phyloP scores from a whole-genome alignment of 2,113 vertebrate species.

The Semicossyphus pulcher region DNA sequence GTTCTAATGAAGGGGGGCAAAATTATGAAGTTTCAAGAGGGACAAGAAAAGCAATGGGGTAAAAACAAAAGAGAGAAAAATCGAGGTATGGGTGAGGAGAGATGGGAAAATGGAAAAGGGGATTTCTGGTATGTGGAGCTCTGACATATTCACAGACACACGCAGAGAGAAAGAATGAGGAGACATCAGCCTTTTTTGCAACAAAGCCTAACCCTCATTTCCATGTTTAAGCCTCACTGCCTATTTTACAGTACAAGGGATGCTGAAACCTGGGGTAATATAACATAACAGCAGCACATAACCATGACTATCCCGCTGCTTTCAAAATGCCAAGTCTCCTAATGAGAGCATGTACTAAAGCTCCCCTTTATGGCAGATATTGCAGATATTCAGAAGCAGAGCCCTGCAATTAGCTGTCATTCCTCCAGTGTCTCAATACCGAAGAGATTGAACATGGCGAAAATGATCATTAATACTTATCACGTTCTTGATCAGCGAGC shows the following conservation, averaged over 20 bases:
- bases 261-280: slow-evolving; percentile 52
- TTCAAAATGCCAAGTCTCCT: slow-evolving; percentile 72
- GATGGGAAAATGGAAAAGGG: slow-evolving; percentile 26
- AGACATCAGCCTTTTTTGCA: slow-evolving; percentile 41
- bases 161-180: slow-evolving; percentile 28
- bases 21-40: slow-evolving; percentile 53
- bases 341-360: slow-evolving; percentile 58
- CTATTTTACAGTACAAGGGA: slow-evolving; percentile 50
- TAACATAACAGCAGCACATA: slow-evolving; percentile 61
- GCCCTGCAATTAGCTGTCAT: slow-evolving; percentile 73
- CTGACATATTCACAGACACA: slow-evolving; percentile 29
- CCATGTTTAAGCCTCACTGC: slow-evolving; percentile 37
- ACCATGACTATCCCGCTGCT: slow-evolving; percentile 55
- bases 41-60: slow-evolving; percentile 25
- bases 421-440: slow-evolving; percentile 61
- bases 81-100: slow-evolving; percentile 31
- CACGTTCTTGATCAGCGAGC: slow-evolving; percentile 53
- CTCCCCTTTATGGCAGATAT: slow-evolving; percentile 62
- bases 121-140: slow-evolving; percentile 1
- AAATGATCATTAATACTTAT: slow-evolving; percentile 73
- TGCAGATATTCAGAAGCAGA: slow-evolving; percentile 54
- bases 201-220: slow-evolving; percentile 51
- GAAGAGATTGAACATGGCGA: slow-evolving; percentile 64
- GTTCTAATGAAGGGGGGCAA: slow-evolving; percentile 60
- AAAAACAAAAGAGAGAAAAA: slow-evolving; percentile 51